Conservation (phyloP, 2,797 vertebrate genomes). For the Potorous gilbertii region DNA sequence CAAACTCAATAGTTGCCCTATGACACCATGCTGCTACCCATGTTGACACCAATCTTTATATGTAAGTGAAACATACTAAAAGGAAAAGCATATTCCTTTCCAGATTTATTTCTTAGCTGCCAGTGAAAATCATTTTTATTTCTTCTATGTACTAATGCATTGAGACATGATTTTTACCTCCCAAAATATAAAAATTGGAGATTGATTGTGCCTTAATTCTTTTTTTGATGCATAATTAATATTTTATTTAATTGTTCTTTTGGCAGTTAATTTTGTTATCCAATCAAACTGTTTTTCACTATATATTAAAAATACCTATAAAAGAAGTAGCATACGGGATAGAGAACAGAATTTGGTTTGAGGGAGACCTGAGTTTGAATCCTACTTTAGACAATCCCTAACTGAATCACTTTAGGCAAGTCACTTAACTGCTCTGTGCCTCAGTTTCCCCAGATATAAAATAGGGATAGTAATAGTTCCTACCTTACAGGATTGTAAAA, state of each 20-base stretch:
- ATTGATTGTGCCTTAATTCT: not conserved
- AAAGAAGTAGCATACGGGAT: not conserved
- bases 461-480: not conserved
- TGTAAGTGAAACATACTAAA: not conserved
- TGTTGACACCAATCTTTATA: not conserved
- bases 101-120: not conserved
- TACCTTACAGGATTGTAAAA: not conserved
- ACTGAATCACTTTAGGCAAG: not conserved
- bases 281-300: not conserved
- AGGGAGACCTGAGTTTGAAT: not conserved
- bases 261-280: not conserved
- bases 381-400: not conserved
- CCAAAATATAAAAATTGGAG: not conserved
- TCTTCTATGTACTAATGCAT: not conserved
- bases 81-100: not conserved
- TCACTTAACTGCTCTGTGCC: not conserved
- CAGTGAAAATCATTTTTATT: not conserved
- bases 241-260: not conserved
- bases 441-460: not conserved
- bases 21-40: not conserved
- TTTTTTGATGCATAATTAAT: slow-evolving; percentile 15
- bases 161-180: not conserved
- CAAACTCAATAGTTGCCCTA: not conserved
- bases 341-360: not conserved
- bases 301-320: not conserved